Evolutionary conservation across 2,113 vertebrate genomes (phyloP).

Genomic region (Chunga burmeisteri): DNA sequence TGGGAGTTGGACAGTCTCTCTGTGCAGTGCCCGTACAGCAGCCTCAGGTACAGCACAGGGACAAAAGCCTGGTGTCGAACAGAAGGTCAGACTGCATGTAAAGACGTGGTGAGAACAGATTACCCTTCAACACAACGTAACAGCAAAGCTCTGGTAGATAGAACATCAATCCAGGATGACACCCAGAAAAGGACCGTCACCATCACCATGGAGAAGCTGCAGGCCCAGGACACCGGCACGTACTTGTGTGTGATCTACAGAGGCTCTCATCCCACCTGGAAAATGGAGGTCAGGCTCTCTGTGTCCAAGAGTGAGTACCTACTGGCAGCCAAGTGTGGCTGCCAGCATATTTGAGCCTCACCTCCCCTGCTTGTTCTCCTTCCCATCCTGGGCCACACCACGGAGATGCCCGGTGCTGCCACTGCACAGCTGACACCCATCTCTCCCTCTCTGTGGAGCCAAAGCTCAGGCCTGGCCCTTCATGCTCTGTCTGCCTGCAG

Average conservation of each 20-base stretch:
- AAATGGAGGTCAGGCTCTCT: neutral
- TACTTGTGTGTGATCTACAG: slow-evolving; percentile 34
- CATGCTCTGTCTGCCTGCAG: neutral
- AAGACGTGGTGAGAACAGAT: rapidly evolving
- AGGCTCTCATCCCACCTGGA: rapidly evolving
- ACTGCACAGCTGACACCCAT: rapidly evolving
- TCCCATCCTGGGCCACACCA: neutral
- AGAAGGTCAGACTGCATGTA: rapidly evolving
- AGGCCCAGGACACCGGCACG: neutral
- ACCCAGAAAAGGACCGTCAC: rapidly evolving
- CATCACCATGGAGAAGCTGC: slow-evolving; percentile 7
- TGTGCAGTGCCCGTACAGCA: rapidly evolving
- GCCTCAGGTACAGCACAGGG: rapidly evolving
- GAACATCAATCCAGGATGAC: rapidly evolving
- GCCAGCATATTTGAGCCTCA: neutral
- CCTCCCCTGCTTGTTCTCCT: neutral
- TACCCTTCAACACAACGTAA: rapidly evolving
- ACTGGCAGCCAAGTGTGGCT: neutral
- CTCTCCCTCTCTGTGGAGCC: neutral
- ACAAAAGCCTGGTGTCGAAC: neutral
- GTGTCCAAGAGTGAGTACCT: slow-evolving; percentile 21
- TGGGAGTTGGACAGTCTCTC: neutral
- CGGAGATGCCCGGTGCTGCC: rapidly evolving
- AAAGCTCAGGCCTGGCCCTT: neutral
- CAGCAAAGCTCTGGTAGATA: rapidly evolving